Conservation (phyloP, 2,113 vertebrate genomes). For the Cyanistes caeruleus region DNA sequence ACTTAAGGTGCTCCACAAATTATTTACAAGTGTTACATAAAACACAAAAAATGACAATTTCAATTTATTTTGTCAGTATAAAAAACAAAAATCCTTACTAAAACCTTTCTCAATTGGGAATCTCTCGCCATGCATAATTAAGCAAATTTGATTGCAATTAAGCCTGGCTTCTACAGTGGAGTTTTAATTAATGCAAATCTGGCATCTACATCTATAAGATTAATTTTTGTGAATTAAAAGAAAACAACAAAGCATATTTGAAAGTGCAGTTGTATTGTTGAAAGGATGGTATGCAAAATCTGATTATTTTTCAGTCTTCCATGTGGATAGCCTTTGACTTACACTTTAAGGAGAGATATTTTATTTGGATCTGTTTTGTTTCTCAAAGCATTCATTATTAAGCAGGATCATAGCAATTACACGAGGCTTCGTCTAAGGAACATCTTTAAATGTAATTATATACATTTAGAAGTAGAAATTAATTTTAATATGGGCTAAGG, state of each 20-base stretch:
- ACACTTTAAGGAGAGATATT: slow-evolving; percentile 66
- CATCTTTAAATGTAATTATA: slow-evolving; percentile 62
- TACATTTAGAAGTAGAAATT: slow-evolving; percentile 54
- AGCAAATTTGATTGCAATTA: slow-evolving; percentile 99
- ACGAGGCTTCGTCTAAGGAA: slow-evolving; percentile 39
- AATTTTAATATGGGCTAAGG: slow-evolving; percentile 31
- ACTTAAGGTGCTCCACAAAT: slow-evolving; percentile 95
- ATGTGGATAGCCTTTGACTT: slow-evolving; percentile 75
- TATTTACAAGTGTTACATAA: slow-evolving; percentile 95
- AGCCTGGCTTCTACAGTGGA: slow-evolving; percentile 99
- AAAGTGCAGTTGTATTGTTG: slow-evolving; percentile 92
- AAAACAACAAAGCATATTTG: slow-evolving; percentile 98
- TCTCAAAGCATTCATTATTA: slow-evolving; percentile 73
- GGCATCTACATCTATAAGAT: slow-evolving; percentile 99
- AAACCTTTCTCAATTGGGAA: slow-evolving; percentile 99
- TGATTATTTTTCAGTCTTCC: slow-evolving; percentile 77
- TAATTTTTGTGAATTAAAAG: slow-evolving; percentile 99
- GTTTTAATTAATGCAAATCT: slow-evolving; percentile 99
- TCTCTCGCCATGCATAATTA: slow-evolving; percentile 99
- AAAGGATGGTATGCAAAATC: slow-evolving; percentile 82
- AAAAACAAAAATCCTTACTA: slow-evolving; percentile 93
- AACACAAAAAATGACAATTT: slow-evolving; percentile 99
- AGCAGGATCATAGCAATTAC: slow-evolving; percentile 68
- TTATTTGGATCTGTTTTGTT: slow-evolving; percentile 69
- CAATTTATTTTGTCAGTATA: slow-evolving; percentile 99